A percentile compares a stretch with the other conserved stretches of the same genome.
phyloP scores from a whole-genome alignment of 2,113 vertebrate genomes.

The Oryzias woworae region DNA sequence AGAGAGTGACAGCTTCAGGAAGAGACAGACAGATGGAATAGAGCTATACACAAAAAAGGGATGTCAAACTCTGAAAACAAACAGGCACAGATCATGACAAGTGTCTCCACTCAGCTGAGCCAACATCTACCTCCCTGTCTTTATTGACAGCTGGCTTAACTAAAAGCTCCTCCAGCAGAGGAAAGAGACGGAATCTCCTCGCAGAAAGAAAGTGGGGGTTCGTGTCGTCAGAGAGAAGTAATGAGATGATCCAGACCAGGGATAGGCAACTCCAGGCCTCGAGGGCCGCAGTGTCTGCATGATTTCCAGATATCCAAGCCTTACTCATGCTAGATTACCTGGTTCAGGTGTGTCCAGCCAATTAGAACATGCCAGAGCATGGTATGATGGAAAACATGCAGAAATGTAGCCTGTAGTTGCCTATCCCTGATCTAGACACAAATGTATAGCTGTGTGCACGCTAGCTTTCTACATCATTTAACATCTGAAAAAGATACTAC shows the following conservation, averaged over 20 bases:
- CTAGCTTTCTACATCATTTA: too few species aligned
- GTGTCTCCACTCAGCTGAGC: conserved; percentile 70
- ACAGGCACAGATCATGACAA: conserved; percentile 59
- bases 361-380: too few species aligned
- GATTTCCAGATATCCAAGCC: too few species aligned
- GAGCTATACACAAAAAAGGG: conserved; percentile 14
- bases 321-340: too few species aligned
- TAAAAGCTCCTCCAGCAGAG: conserved; percentile 65
- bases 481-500: too few species aligned
- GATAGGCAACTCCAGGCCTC: too few species aligned
- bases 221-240: conserved; percentile 10
- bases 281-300: too few species aligned
- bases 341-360: too few species aligned
- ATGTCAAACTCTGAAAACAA: conserved; percentile 23
- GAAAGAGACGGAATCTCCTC: conserved; percentile 40
- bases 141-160: conserved; percentile 82
- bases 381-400: too few species aligned
- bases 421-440: too few species aligned
- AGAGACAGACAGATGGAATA: conserved; percentile 17
- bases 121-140: conserved; percentile 75
- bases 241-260: conserved; percentile 5
- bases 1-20: conserved; percentile 49
- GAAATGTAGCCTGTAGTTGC: too few species aligned
- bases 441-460: too few species aligned
- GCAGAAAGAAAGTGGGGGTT: conserved; percentile 10